These are phyloP conservation scores for Dryoscopus gambensis DNA, from an alignment of 2,113 vertebrate species.

Conservation along the genomic window DNA sequence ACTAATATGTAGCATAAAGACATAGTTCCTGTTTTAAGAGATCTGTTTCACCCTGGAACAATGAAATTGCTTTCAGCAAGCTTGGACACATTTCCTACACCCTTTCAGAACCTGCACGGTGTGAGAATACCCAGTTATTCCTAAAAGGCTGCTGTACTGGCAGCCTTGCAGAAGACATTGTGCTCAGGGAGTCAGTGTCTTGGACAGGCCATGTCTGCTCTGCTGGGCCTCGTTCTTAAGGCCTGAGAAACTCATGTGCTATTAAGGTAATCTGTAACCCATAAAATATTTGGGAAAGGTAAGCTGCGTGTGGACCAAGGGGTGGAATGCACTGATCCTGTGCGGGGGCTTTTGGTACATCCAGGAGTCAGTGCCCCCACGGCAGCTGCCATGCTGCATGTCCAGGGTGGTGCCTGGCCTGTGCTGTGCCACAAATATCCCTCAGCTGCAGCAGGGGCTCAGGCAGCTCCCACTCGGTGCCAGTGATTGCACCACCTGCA, in stretches of 20 bases:
- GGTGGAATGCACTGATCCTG: accelerated
- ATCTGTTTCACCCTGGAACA: background rate
- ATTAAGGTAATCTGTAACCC: background rate
- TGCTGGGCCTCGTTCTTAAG: background rate
- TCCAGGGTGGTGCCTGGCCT: background rate
- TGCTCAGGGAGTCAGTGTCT: background rate
- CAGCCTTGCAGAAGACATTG: background rate
- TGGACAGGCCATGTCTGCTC: background rate
- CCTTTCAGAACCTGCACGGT: background rate
- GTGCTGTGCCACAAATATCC: background rate
- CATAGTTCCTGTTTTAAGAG: background rate
- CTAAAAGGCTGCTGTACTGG: background rate
- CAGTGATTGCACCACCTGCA: accelerated
- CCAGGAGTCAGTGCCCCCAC: background rate
- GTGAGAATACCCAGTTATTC: background rate
- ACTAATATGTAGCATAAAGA: background rate
- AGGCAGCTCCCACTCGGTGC: accelerated
- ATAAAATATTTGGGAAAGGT: background rate
- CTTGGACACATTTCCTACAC: background rate
- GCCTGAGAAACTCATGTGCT: background rate
- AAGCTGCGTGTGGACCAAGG: background rate
- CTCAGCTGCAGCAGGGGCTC: too few species aligned
- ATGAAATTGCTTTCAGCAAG: background rate
- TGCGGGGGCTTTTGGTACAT: accelerated
- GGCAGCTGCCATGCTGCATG: background rate